These are phyloP conservation scores for Phodopus roborovskii DNA, from an alignment of 2,113 vertebrate genomes.

Conservation along the genomic window DNA sequence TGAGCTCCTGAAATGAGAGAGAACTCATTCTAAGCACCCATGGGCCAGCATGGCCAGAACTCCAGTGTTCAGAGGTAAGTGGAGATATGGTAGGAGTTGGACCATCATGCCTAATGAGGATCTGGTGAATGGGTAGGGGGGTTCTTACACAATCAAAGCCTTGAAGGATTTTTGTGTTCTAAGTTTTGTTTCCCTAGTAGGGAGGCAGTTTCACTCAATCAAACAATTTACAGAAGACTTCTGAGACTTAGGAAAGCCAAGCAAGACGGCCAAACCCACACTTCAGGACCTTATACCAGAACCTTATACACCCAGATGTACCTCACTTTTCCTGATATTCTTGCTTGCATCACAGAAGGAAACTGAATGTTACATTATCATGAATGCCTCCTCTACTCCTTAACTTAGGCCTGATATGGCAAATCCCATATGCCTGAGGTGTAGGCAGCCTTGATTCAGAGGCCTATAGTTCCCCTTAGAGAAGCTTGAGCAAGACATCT, in stretches of 20 bases:
- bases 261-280: not conserved
- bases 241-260: not conserved
- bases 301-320: not conserved
- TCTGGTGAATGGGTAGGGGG: not conserved
- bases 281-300: not conserved
- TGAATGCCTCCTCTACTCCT: not conserved
- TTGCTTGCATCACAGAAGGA: not conserved
- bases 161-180: not conserved
- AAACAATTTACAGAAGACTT: not conserved
- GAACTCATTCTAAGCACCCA: not conserved
- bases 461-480: not conserved
- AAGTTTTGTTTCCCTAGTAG: not conserved
- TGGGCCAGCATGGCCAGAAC: accelerated
- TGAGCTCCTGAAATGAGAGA: not conserved
- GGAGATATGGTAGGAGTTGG: not conserved
- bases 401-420: not conserved
- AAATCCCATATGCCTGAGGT: not conserved
- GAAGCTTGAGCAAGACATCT: not conserved
- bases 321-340: not conserved
- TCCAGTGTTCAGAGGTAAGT: accelerated
- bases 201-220: not conserved
- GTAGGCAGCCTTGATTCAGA: not conserved
- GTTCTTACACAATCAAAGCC: not conserved
- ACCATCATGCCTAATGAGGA: accelerated
- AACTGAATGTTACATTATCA: not conserved